Evolutionary conservation across 2,797 vertebrate genomes (phyloP).

Genomic region (Gallinago nigripennis): DNA sequence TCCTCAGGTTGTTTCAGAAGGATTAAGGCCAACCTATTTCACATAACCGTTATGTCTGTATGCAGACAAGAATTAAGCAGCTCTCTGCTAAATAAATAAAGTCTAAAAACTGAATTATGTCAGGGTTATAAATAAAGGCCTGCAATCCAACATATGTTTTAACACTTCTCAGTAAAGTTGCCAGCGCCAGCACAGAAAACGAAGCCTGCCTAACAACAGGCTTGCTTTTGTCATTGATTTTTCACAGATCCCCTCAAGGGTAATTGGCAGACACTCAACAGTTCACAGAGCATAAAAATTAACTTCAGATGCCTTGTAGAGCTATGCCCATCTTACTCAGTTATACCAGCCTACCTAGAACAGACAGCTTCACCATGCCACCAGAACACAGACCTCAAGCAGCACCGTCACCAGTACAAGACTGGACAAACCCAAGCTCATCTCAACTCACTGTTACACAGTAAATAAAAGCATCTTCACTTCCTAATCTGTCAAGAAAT

Average conservation of each 20-base stretch:
- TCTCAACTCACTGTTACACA: fast-evolving
- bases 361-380: background rate
- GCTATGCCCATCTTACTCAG: background rate
- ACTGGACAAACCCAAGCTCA: background rate
- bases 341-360: background rate
- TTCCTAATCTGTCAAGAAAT: background rate
- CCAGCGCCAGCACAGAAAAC: background rate
- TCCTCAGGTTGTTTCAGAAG: background rate
- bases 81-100: background rate
- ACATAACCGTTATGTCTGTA: background rate
- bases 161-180: background rate
- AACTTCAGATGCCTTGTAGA: background rate
- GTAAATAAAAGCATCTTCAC: background rate
- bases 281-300: background rate
- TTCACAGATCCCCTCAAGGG: background rate
- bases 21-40: background rate
- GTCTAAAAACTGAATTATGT: background rate
- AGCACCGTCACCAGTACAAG: background rate
- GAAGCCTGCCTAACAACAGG: background rate
- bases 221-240: conserved; percentile 10
- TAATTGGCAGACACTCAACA: background rate
- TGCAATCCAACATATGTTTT: background rate
- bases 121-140: background rate
- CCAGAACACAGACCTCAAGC: background rate
- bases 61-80: background rate